Base-by-base conservation (phyloP, 2,888 invertebrate genomes). In the Peribatodes rhomboidaria region DNA sequence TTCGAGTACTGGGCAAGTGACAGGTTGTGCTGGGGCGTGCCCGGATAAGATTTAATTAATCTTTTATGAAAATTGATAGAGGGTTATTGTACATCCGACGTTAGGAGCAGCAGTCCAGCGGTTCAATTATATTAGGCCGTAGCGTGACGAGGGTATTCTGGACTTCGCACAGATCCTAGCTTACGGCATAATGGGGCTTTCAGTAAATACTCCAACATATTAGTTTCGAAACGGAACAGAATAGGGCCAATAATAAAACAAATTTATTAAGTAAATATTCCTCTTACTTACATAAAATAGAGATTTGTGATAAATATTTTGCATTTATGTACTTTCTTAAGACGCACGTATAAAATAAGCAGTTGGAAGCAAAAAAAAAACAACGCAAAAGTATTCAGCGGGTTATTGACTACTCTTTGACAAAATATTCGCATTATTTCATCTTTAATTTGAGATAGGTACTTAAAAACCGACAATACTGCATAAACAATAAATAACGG, bases 141-240 rank as follows among this genome's bases (percentile, higher is more conserved):
- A 46, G 46, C 61, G 65, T 71, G 73, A 73, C 73, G 68, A 73
- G 73, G 73, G 73, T 73, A 68, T 56, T 54, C 67, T 69, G 70
- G 69, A 69, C 70, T 67, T 60, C 67, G 58, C 41, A 37, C 58
- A 71, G 69, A 68, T 71, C 71, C 67, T 68, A 69, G 70, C 66
- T 70, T 64, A 70, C 58, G 69, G 44, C 61, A 60, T 69, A 68
- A 68, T 70, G 65, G 65, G 50, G 57, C 69, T 69, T 66, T 65
- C 54, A 58, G 50, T 67, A 61, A 64, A 65, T 65, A 67, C 59
- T 63, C 49, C 49, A 63, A 63, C 60, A 56, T 61, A 65, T 54
- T 61, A 41, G 53, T 39, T 50, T 50, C 14, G 31, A n/a, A 20
- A 35, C 27, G 55, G 50, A 41, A 41, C 18, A 27, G 20, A 46